Evolutionary conservation across 2,113 vertebrate species (phyloP).

Genomic region (Hippoglossus stenolepis): DNA sequence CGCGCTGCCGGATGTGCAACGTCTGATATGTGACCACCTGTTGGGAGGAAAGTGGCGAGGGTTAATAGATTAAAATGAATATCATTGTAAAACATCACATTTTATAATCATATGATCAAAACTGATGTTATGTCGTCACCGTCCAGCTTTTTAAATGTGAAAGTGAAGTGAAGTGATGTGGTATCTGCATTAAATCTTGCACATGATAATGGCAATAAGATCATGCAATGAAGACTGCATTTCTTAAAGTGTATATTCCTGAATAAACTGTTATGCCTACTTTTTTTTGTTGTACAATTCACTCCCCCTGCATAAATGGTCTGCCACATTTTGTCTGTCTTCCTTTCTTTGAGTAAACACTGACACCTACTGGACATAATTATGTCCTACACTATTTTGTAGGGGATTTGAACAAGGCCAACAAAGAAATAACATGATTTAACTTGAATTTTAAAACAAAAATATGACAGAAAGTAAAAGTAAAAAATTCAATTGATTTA

Average conservation of each 20-base stretch:
- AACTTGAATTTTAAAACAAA: too few relatives aligned
- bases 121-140: too few relatives aligned
- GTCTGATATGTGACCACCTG: constrained; percentile 32
- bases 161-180: background rate
- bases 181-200: too few relatives aligned
- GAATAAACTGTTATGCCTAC: background rate
- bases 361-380: constrained; percentile 58
- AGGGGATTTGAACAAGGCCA: background rate
- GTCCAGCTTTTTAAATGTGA: background rate
- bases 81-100: too few relatives aligned
- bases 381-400: background rate
- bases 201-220: background rate
- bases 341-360: constrained; percentile 20
- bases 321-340: background rate
- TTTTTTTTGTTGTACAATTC: background rate
- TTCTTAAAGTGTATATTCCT: background rate
- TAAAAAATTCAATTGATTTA: background rate
- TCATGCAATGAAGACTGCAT: background rate
- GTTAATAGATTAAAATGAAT: too few relatives aligned
- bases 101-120: too few relatives aligned
- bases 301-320: background rate
- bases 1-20: constrained; percentile 30
- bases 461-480: too few relatives aligned
- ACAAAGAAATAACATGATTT: too few relatives aligned
- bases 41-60: too few relatives aligned